phyloP scores from a whole-genome alignment of 2,113 vertebrate genomes.

The Cyrtonyx montezumae region DNA sequence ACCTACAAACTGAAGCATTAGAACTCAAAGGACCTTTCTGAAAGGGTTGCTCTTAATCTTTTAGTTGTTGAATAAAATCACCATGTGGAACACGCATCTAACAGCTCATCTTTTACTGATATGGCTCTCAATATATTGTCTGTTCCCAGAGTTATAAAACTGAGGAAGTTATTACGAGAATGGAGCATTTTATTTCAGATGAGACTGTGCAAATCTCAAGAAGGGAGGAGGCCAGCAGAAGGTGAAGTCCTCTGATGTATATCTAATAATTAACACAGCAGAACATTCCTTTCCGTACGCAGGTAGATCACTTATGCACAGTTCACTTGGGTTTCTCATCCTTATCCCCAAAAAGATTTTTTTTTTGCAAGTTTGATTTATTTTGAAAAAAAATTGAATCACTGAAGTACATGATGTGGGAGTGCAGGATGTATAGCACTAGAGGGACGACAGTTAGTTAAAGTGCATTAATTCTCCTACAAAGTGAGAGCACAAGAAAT shows the following conservation, averaged over 20 bases:
- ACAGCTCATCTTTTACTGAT: slow-evolving; percentile 44
- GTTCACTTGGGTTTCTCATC: slow-evolving; percentile 25
- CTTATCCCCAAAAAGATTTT: background rate
- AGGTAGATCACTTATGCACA: slow-evolving; percentile 7
- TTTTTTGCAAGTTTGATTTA: background rate
- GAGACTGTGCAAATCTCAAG: slow-evolving; percentile 37
- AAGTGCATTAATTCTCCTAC: slow-evolving; percentile 28
- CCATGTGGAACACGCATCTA: slow-evolving; percentile 23
- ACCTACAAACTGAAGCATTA: background rate
- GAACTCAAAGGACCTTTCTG: background rate
- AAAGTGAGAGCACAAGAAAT: background rate
- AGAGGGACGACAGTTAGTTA: background rate
- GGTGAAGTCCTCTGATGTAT: slow-evolving; percentile 25
- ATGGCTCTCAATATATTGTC: background rate
- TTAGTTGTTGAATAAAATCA: slow-evolving; percentile 38
- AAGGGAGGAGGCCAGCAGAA: slow-evolving; percentile 12
- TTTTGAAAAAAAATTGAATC: background rate
- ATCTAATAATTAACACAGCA: slow-evolving; percentile 64
- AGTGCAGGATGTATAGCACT: background rate
- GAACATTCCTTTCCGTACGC: slow-evolving; percentile 17
- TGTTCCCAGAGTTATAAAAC: slow-evolving; percentile 24
- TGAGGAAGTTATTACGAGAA: slow-evolving; percentile 48
- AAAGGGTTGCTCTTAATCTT: slow-evolving; percentile 49
- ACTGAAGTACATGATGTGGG: background rate
- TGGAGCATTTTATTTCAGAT: slow-evolving; percentile 33